Evolutionary conservation across 2,113 vertebrate genomes (phyloP), one percentile per base, ranked within the genome.

Genomic region (Sinosuthora webbiana): DNA sequence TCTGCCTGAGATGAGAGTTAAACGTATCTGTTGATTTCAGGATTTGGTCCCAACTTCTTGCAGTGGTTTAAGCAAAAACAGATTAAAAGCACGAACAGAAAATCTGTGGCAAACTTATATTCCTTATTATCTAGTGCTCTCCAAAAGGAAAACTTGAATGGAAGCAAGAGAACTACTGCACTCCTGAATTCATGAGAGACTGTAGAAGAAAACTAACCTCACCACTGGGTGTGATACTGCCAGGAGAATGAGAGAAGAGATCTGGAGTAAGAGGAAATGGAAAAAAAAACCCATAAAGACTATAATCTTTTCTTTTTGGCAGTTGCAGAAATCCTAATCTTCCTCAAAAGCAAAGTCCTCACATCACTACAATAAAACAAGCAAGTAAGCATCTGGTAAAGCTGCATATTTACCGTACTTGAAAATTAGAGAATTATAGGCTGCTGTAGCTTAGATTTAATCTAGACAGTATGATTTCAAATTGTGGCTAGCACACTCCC

Each of bases 391-490:
- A 85, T 59, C 42, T 31, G 11, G 63, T 50, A 88, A 93, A 88
- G 57, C 68, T 69, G 15, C 22, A 31, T 65, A 49, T 52, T 76
- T 71, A 44, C 37, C 78, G 64, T 59, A 89, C 73, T 82, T 83
- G 75, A 93, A 74, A 94, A 91, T 68, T 37, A 86, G 42, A 89
- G 78, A 93, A 81, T 33, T 47, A 33, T 2, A 70, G 28, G 27
- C 86, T 82, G 53, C n/a, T 84, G 65, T 50, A 91, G 15, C 59
- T 90, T 90, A 90, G 47, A 62, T 70, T 94, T 83, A 91, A 93
- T 88, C 50, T 71, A 86, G 55, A 21, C 13, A 60, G 42, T 56
- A 41, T 74, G 41, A 90, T 75, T 87, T 83, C 64, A 53, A 94
- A 86, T 76, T 50, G 79, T 31, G 74, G 73, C 77, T 62, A 60